Base-by-base conservation (phyloP, 2,888 invertebrate genomes). In the Artemia sp. region DNA sequence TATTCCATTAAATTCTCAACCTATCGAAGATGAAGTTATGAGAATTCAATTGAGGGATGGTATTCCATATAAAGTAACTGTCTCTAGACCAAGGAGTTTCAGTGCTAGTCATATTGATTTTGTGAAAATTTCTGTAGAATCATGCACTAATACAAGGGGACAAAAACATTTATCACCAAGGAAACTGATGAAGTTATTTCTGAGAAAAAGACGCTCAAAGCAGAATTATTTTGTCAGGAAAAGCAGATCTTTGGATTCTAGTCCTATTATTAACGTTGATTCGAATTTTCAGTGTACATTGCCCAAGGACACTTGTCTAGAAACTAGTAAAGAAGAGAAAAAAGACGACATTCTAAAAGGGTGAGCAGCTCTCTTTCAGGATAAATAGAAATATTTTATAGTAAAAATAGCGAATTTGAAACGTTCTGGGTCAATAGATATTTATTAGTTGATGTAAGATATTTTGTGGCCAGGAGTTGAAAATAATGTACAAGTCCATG, bases 231-330 rank as follows among this genome's bases (percentile, higher is more conserved):
- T 24, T 1, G 9, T 24, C 74, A 88, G 88, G 0, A 89, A 89
- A 77, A 90, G 90, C 0, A 86, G 86, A 74, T 91, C 90, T 75
- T 80, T 92, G 64, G 92, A 92, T 77, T 91, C 90, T 0, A 88
- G 89, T 75, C 72, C 72, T n/a, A 51, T 51, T n/a, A 67, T 14
- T 6, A 24, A 66, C 14, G 66, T 51, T 38, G 51, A 67, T 14
- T 67, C 64, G 14, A 58, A 58, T 10, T 58, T 58, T 58, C 64
- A 10, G 9, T 58, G 64, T 10, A n/a, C 64, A 58, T 24, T 9
- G 64, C 64, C 64, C 64, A 8, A 8, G 24, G 64, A 58, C 8
- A 24, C 9, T n/a, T n/a, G 9, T 19, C 8, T 10, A 10, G 64
- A 69, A 64, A 14, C 24, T 11, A 12, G 50, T 12, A 12, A 12